Evolutionary conservation across 2,888 invertebrate species (phyloP), one percentile per base, ranked within the genome.

Genomic region (Zhuqinia jingwanae): DNA sequence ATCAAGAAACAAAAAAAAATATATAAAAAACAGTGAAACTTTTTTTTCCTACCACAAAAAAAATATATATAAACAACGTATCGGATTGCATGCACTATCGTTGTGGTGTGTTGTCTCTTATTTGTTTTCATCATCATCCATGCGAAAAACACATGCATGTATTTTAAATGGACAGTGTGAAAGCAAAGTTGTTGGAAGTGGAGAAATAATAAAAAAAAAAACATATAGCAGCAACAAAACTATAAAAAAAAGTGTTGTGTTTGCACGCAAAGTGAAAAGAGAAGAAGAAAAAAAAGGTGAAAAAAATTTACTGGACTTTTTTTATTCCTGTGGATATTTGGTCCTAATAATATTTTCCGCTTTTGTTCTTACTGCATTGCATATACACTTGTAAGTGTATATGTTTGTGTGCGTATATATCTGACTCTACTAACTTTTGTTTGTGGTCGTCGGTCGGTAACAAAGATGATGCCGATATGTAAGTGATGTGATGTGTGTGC

Each of bases 191-290:
- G 36, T 42, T 30, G 58, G 50, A 56, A 76, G 68, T 73, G 68
- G 77, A 65, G 65, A 83, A 83, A 60, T 22, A 15, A 45, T n/a
- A n/a, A 58, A 27, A 84, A 73, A n/a, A n/a, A 68, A 84, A 77
- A 70, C 20, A n/a, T 68, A 20, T 70, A 30, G 45, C 36, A 60
- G 56, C 22, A 78, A 73, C 78, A 70, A 60, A 58, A 11, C 58
- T 58, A 78, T 70, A 78, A n/a, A n/a, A n/a, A n/a, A 65, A 78
- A 60, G 78, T 78, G 73, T 60, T 58, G 73, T 68, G 78, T 78
- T 85, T 58, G 68, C 84, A 84, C 84, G 84, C 84, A 76, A n/a
- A 65, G 65, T 42, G 10, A 65, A 36, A 75, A 81, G 58, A 60
- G 65, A 65, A 83, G 53, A 22, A 17, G 17, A 42, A 17, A 65